These are phyloP conservation scores for Neosilurus mollespiculum DNA, from an alignment of 2,797 vertebrate genomes.

Conservation along the genomic window DNA sequence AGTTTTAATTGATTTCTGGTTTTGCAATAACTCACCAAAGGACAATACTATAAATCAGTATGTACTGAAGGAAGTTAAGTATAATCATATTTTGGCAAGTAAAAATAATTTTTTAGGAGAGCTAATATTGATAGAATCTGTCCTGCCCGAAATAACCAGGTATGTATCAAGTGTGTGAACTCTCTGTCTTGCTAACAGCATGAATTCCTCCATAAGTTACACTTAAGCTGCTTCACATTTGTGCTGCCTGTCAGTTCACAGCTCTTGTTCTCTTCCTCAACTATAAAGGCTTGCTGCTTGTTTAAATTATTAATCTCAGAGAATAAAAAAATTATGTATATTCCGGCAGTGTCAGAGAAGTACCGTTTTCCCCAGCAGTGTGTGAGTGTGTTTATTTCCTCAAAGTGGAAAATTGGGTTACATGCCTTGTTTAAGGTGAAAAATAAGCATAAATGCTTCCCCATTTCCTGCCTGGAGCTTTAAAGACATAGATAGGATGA, in stretches of 20 bases:
- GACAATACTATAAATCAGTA: not conserved
- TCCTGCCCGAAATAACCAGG: not conserved
- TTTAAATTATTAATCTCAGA: not conserved
- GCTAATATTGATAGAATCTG: not conserved
- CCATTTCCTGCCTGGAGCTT: not conserved
- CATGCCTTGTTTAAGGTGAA: not conserved
- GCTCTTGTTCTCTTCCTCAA: not conserved
- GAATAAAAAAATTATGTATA: not conserved
- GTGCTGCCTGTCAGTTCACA: slow-evolving; percentile 12
- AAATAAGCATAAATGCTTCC: not conserved
- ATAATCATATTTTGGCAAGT: not conserved
- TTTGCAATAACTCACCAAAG: too few species aligned
- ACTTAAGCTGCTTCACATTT: slow-evolving; percentile 15
- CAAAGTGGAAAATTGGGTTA: slow-evolving; percentile 6
- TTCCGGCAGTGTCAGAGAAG: not conserved
- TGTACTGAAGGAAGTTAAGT: not conserved
- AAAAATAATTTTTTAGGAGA: not conserved
- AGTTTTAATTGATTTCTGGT: too few species aligned
- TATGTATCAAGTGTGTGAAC: slow-evolving; percentile 10
- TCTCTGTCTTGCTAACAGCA: slow-evolving; percentile 21
- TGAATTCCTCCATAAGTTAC: slow-evolving; percentile 12
- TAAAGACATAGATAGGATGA: not conserved
- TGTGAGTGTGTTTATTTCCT: not conserved
- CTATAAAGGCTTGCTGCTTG: not conserved
- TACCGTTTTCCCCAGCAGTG: not conserved